Evolutionary conservation across 2,888 invertebrate genomes (phyloP).

Genomic region (Sarcophaga subvicina): DNA sequence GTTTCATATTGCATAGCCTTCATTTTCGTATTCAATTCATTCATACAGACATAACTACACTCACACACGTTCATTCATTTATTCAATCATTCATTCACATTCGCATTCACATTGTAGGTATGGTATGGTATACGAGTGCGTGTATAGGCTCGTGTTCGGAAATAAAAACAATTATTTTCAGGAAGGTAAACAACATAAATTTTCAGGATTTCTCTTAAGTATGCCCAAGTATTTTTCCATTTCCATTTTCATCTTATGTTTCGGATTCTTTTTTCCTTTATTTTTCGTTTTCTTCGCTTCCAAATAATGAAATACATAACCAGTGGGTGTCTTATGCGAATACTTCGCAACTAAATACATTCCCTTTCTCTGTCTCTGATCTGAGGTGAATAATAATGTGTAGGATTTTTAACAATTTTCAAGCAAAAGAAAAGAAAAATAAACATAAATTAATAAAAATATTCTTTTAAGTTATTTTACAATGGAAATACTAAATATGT

Average conservation of each 20-base stretch:
- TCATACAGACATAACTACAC: conserved; percentile 17
- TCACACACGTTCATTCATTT: conserved; percentile 27
- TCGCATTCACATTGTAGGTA: neutral
- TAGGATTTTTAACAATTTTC: neutral
- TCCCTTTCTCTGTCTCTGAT: conserved; percentile 5
- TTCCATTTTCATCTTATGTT: conserved; percentile 17
- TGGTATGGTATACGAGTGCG: neutral
- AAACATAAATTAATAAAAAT: conserved; percentile 19
- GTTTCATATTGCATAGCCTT: conserved; percentile 18
- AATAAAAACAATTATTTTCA: conserved; percentile 67
- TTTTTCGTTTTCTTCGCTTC: conserved; percentile 25
- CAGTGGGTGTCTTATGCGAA: conserved; percentile 42
- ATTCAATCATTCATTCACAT: conserved; percentile 46
- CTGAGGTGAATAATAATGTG: conserved; percentile 20
- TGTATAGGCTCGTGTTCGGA: conserved; percentile 56
- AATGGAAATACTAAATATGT: neutral
- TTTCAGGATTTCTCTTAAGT: conserved; percentile 60
- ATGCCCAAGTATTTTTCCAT: conserved; percentile 41
- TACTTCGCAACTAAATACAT: neutral
- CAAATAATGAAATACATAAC: conserved; percentile 48
- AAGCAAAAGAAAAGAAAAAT: neutral
- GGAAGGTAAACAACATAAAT: conserved; percentile 66
- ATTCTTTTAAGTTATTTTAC: conserved; percentile 2
- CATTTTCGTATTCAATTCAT: conserved; percentile 15
- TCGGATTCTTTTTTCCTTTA: neutral